A percentile compares a stretch with the other conserved stretches of the same genome.
These are phyloP conservation scores for Arctopsyche grandis DNA, from an alignment of 1,140 invertebrate genomes.

Conservation along the genomic window DNA sequence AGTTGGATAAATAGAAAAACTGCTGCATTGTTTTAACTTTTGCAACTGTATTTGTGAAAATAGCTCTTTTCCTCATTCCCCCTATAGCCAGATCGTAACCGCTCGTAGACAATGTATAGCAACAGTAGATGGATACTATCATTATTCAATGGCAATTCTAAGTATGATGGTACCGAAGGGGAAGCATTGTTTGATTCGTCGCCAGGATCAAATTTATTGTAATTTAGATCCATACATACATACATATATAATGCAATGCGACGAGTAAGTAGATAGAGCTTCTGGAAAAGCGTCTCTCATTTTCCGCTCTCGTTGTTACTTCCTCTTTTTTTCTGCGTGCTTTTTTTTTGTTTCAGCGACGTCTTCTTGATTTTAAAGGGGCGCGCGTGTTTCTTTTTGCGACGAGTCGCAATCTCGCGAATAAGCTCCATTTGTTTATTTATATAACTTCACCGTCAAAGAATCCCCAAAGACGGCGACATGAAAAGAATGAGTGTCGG, in stretches of 20 bases:
- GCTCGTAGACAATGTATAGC: no score
- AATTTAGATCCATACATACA: no score
- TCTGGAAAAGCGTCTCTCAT: not conserved
- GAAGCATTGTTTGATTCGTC: no score
- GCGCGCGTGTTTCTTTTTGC: not conserved
- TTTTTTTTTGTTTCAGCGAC: not conserved
- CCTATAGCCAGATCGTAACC: no score
- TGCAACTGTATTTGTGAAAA: no score
- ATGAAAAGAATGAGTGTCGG: slow-evolving; percentile 11
- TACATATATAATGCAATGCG: no score
- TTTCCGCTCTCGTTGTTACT: not conserved
- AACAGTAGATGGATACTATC: no score
- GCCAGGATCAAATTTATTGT: no score
- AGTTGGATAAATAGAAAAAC: slow-evolving; percentile 4
- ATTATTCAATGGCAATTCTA: no score
- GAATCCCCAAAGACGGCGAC: slow-evolving; percentile 20
- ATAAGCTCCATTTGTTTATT: slow-evolving; percentile 29
- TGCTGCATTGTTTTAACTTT: not conserved
- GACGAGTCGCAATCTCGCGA: slow-evolving; percentile 13
- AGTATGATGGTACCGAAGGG: no score
- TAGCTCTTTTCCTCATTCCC: no score
- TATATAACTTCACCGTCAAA: slow-evolving; percentile 10
- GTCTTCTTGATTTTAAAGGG: slow-evolving; percentile 20
- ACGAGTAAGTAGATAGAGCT: no score
- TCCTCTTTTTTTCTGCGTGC: not conserved